Evolutionary conservation across 2,113 vertebrate species (phyloP), one percentile per base, ranked within the genome.

Genomic region (Stictonetta naevosa): DNA sequence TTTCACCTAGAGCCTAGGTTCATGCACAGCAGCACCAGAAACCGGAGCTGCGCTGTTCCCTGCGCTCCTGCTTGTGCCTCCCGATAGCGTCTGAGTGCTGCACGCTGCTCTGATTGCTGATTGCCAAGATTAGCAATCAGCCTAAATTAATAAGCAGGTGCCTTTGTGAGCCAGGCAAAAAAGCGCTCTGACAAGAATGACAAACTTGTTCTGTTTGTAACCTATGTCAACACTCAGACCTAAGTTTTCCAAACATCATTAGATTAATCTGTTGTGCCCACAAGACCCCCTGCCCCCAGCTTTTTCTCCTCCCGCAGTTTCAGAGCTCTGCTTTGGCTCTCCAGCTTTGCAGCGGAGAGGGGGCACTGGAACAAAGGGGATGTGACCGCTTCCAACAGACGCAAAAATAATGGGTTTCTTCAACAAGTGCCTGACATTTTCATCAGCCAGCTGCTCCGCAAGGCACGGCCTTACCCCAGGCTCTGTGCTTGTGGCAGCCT

Each of bases 111-210:
- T 28, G 88, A 83, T 19, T 90, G 92, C 93, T 93, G 88, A 93
- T 60, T 76, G 85, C 88, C 20, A 6, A 80, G 92, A 95, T 92
- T 42, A 92, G 40, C 92, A 90, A 92, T 76, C 87, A 87, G 78
- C 3, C 36, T 60, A 59, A 84, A 89, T 77, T 83, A 93, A 90
- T 78, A 88, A 86, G 29, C 82, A 88, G 75, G 44, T 90, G 90
- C 74, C 59, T 93, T 93, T 90, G 87, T 73, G 67, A 90, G 69
- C 28, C 82, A 59, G 67, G 64, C 71, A 59, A 83, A 93, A 75
- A 62, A 63, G 22, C 52, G 9, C 63, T 59, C 59, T 81, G 82
- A 63, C 59, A 63, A 56, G 79, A 85, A 66, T 38, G 63, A 58
- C 50, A 88, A 83, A 90, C 73, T 88, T 38, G 71, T 21, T 89